These are phyloP conservation scores for Actenoides lindsayi DNA, from an alignment of 2,113 vertebrate species.

Conservation along the genomic window DNA sequence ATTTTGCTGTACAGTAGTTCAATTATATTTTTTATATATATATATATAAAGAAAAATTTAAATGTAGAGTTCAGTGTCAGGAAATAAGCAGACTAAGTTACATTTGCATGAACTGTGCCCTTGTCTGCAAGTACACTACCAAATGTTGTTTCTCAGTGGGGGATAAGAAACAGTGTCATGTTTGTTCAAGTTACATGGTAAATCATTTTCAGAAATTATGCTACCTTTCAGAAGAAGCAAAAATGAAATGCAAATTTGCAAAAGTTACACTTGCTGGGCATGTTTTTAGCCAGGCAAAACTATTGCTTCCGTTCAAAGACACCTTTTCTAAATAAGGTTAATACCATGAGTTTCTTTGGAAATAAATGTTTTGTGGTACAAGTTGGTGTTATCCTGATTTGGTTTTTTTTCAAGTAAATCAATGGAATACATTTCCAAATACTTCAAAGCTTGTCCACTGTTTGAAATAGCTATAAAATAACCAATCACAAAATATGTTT, in stretches of 20 bases:
- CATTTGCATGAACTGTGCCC: not conserved
- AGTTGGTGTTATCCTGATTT: not conserved
- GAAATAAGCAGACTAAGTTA: not conserved
- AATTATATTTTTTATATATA: too few relatives aligned
- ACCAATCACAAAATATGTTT: not conserved
- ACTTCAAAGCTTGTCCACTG: fast-evolving
- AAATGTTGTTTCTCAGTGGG: not conserved
- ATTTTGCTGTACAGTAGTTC: not conserved
- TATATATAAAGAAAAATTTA: not conserved
- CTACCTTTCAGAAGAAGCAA: not conserved
- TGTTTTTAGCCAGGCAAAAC: not conserved
- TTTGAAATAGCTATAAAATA: not conserved
- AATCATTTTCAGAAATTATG: not conserved
- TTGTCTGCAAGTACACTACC: not conserved
- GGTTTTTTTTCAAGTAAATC: not conserved
- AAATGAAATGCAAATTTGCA: not conserved
- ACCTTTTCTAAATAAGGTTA: not conserved
- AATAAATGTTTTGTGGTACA: not conserved
- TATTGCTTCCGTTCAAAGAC: not conserved
- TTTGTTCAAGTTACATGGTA: not conserved
- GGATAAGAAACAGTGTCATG: not conserved
- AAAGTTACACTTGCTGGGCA: not conserved
- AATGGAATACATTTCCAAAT: not conserved
- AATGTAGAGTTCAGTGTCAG: not conserved
- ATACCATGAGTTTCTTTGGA: not conserved